phyloP scores from a whole-genome alignment of 2,888 invertebrate genomes.

The Acleris holmiana region DNA sequence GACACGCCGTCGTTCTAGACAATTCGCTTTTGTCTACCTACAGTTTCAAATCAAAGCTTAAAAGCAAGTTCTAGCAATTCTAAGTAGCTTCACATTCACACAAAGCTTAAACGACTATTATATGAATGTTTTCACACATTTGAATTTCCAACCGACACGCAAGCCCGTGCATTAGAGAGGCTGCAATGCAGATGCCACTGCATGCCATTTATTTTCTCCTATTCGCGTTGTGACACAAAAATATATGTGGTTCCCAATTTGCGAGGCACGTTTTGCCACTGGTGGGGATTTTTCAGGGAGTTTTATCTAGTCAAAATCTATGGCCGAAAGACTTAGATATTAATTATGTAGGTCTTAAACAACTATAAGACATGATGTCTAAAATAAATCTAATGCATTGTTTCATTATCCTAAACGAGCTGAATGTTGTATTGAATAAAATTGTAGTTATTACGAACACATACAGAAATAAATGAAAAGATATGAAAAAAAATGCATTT shows the following conservation, averaged over 20 bases:
- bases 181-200: slow-evolving; percentile 45
- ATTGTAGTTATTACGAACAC: no score
- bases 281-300: not conserved
- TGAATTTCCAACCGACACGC: not conserved
- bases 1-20: not conserved
- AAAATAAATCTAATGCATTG: no score
- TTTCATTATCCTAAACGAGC: no score
- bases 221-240: slow-evolving; percentile 28
- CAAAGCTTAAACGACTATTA: slow-evolving; percentile 10
- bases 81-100: slow-evolving; percentile 1
- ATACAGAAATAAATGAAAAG: no score
- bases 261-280: slow-evolving; percentile 20
- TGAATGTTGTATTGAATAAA: no score
- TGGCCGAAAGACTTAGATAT: no score
- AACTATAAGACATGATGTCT: no score
- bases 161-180: slow-evolving; percentile 40
- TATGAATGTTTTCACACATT: slow-evolving; percentile 21
- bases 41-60: not conserved
- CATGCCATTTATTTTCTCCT: slow-evolving; percentile 39
- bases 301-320: not conserved
- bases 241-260: slow-evolving; percentile 36
- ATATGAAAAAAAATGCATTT: no score
- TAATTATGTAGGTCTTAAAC: no score
- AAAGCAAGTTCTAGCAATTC: not conserved
- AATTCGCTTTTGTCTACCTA: not conserved